phyloP scores from a whole-genome alignment of 2,888 invertebrate species.

The Brachyopa scutellaris region DNA sequence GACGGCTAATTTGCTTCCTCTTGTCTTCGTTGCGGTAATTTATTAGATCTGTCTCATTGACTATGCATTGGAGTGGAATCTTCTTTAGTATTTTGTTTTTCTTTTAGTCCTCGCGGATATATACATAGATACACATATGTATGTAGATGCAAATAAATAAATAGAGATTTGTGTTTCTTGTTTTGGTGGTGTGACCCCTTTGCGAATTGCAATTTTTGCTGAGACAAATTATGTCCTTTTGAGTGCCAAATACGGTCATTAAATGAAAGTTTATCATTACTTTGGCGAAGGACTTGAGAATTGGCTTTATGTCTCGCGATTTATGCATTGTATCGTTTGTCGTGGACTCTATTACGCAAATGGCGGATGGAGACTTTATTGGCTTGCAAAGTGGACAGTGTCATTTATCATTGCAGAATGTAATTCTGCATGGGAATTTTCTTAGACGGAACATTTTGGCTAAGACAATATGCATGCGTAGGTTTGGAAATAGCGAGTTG shows the following conservation, averaged over 20 bases:
- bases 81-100: neutral
- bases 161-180: slow-evolving; percentile 10
- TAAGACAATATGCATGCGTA: slow-evolving; percentile 42
- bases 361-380: slow-evolving; percentile 13
- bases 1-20: slow-evolving; percentile 29
- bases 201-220: slow-evolving; percentile 66
- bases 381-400: too few relatives aligned
- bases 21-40: slow-evolving; percentile 49
- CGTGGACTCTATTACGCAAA: slow-evolving; percentile 21
- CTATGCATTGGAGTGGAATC: slow-evolving; percentile 14
- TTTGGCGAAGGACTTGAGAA: slow-evolving; percentile 17
- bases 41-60: slow-evolving; percentile 24
- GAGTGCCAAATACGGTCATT: slow-evolving; percentile 81
- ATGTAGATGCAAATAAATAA: slow-evolving; percentile 25
- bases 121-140: neutral
- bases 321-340: slow-evolving; percentile 14
- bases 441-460: slow-evolving; percentile 29
- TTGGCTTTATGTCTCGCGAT: slow-evolving; percentile 9
- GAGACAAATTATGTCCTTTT: slow-evolving; percentile 75
- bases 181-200: neutral
- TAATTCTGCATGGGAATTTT: slow-evolving; percentile 20
- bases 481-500: slow-evolving; percentile 23
- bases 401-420: slow-evolving; percentile 34
- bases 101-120: slow-evolving; percentile 1
- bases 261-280: slow-evolving; percentile 79